Conservation (phyloP, 2,888 invertebrate species). For the Melieria crassipennis region DNA sequence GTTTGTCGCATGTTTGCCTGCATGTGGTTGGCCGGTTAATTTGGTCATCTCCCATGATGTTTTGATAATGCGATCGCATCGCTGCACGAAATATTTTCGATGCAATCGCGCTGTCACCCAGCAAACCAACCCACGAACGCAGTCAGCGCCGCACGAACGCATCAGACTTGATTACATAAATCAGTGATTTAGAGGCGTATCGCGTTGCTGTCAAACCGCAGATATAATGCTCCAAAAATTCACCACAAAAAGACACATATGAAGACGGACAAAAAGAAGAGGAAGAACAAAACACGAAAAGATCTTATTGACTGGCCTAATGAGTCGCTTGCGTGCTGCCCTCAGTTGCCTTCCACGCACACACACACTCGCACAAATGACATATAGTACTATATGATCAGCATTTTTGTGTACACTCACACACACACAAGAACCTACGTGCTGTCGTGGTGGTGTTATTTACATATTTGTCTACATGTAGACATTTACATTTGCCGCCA, state of each 20-base stretch:
- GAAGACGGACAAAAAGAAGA: not conserved
- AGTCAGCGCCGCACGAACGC: slow-evolving; percentile 26
- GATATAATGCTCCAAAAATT: slow-evolving; percentile 23
- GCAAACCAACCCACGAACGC: not conserved
- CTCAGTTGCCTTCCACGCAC: too few relatives aligned
- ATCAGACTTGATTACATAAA: slow-evolving; percentile 57
- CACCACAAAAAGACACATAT: not conserved
- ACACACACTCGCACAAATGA: too few relatives aligned
- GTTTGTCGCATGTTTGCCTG: slow-evolving; percentile 7
- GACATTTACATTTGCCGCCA: too few relatives aligned
- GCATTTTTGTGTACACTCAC: not conserved
- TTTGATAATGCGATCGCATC: slow-evolving; percentile 52
- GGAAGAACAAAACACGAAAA: slow-evolving; percentile 18
- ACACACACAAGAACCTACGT: not conserved
- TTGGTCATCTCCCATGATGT: slow-evolving; percentile 61
- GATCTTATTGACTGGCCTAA: slow-evolving; percentile 39
- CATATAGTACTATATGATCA: too few relatives aligned
- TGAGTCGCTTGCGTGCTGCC: slow-evolving; percentile 47
- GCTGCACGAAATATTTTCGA: slow-evolving; percentile 34
- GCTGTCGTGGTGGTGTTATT: not conserved
- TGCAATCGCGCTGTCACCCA: slow-evolving; percentile 14
- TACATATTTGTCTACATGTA: too few relatives aligned
- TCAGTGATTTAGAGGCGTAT: slow-evolving; percentile 58
- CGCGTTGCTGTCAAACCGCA: slow-evolving; percentile 55
- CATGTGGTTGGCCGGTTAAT: slow-evolving; percentile 47